Evolutionary conservation across 2,888 invertebrate genomes (phyloP).

Genomic region (Nemurella pictetii): DNA sequence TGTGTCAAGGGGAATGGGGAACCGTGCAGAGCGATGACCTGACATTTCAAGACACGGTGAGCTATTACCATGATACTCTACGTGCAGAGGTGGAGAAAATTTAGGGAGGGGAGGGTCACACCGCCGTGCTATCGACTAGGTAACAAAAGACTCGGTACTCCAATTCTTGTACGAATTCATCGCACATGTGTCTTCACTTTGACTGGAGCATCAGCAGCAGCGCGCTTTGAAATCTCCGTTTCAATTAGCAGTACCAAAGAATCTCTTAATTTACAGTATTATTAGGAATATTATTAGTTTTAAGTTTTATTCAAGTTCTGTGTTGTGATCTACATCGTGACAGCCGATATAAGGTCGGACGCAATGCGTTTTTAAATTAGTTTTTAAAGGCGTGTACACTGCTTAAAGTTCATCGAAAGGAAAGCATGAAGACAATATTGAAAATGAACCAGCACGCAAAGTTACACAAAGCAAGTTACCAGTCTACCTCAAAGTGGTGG

Average conservation of each 20-base stretch:
- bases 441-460: conserved; percentile 12
- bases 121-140: not conserved
- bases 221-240: too few relatives aligned
- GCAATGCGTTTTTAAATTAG: not conserved
- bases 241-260: too few relatives aligned
- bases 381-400: too few relatives aligned
- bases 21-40: conserved; percentile 11
- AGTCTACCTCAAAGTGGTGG: conserved; percentile 44
- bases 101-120: not conserved
- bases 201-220: not conserved
- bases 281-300: too few relatives aligned
- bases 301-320: too few relatives aligned
- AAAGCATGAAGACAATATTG: conserved; percentile 3
- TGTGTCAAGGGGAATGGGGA: conserved; percentile 6
- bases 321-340: too few relatives aligned
- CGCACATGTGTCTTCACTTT: not conserved
- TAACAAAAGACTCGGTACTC: not conserved
- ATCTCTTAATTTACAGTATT: too few relatives aligned
- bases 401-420: too few relatives aligned
- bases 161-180: not conserved
- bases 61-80: not conserved
- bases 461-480: not conserved
- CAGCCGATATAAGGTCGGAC: too few relatives aligned
- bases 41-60: not conserved
- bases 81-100: not conserved